Base-by-base conservation (phyloP, 1,140 invertebrate genomes). In the Centruroides sculpturatus region DNA sequence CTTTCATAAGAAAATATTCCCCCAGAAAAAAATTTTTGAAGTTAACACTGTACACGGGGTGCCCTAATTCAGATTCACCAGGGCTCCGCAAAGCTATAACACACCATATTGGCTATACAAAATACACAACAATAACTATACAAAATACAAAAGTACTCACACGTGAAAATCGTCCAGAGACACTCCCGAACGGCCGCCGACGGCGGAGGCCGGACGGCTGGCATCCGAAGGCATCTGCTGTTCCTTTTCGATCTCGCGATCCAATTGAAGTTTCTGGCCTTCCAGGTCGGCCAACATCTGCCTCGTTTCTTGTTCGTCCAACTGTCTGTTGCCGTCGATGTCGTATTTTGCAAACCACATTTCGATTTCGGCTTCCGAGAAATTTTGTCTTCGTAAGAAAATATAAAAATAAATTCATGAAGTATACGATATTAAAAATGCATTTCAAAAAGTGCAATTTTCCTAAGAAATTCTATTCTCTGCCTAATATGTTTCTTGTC, bases 311-410 rank as follows among this genome's bases (percentile, higher is more conserved):
- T 77, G 72, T 56, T 74, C 71, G 66, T 80, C 76, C 58, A 82
- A 68, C 8, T 77, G 72, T 48, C 77, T 71, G 68, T 79, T 78
- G 49, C 77, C 77, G 67, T 80, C 80, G 64, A 74, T 67, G 65
- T 84, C 82, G 66, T 84, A 85, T 64, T 79, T 78, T 3, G 80
- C 75, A 67, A 85, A 81, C 69, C 84, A 78, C 75, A 83, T 82
- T 71, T 84, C 81, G 59, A 85, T 83, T 72, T 85, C 83, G 65
- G 78, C 70, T 67, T 84, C 82, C 62, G 78, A 77, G 66, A 84
- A 83, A 62, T 81, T 79, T 62, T 77, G 79, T 49, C 64, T 65
- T 48, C 12, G 12, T 6, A 41, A 41, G 41, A 41, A 41, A 41
- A 41, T 41, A 6, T 41, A 6, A 41, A 53, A 36, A 50, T 41